A percentile compares a stretch with the other conserved stretches of the same genome.
These are phyloP conservation scores for Syndactyla subalaris DNA, from an alignment of 2,797 vertebrate genomes.

Conservation along the genomic window DNA sequence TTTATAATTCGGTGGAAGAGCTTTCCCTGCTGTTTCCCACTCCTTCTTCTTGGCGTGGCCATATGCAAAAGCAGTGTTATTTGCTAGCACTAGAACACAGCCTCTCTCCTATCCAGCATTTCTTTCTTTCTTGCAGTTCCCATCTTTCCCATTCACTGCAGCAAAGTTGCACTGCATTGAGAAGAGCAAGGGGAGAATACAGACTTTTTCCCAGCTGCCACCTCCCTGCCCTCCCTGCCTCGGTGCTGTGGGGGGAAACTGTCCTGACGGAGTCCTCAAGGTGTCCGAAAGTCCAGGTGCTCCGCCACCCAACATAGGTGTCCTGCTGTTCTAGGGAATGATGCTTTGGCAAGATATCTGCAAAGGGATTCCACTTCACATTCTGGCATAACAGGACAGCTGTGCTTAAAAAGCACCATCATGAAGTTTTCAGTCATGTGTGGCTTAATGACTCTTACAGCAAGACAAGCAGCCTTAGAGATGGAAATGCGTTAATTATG, in stretches of 20 bases:
- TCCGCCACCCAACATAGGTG: not conserved
- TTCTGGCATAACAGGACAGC: not conserved
- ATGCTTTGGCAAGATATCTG: not conserved
- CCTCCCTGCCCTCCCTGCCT: not conserved
- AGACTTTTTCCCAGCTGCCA: not conserved
- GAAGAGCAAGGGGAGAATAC: not conserved
- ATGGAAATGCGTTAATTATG: not conserved
- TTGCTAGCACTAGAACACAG: not conserved
- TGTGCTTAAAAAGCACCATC: not conserved
- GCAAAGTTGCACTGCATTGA: not conserved
- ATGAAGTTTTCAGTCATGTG: not conserved
- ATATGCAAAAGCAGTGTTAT: not conserved
- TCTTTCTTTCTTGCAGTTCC: not conserved
- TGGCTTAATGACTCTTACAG: not conserved
- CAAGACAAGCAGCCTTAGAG: not conserved
- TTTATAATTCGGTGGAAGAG: not conserved
- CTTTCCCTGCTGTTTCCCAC: constrained; percentile 3
- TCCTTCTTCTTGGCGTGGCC: not conserved
- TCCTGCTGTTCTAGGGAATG: not conserved
- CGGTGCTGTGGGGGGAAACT: not conserved
- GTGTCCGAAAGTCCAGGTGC: not conserved
- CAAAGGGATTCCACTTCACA: not conserved
- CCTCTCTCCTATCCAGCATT: not conserved
- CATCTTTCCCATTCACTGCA: not conserved
- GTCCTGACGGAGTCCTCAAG: not conserved